Evolutionary conservation across 2,113 vertebrate genomes (phyloP), one percentile per base, ranked within the genome.

Genomic region (Cichladusa arquata): DNA sequence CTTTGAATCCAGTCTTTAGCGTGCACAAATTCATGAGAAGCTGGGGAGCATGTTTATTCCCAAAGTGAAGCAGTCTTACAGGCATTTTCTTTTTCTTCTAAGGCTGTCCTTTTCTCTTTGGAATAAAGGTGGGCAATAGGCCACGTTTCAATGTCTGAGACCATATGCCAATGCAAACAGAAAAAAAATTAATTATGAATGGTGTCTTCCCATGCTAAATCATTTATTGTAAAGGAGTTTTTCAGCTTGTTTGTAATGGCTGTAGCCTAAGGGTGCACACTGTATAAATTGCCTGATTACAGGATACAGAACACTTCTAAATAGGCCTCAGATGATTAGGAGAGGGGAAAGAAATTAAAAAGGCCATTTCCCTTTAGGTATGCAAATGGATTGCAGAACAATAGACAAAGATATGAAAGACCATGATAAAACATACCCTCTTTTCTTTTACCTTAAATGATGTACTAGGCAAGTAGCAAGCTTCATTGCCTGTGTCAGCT

Each of bases 231-330:
- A 98, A 98, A 98, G 98, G 98, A 98, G 98, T 98, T 98, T 98
- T 98, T 98, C 98, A 98, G 98, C 98, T 98, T 98, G 97, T 98
- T 98, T 98, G 97, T 97, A 97, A 97, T 96, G 96, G 94, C 97
- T 89, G 92, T 98, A 97, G 98, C 98, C 98, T 97, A 95, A 97
- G 98, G 98, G 98, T 98, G 97, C 96, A 91, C 97, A 98, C 98
- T 98, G 98, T 97, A 98, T 98, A 99, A 99, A 98, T 98, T 98
- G 98, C 98, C 98, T 99, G 99, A 99, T 99, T 99, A 99, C 98
- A 99, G 98, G 99, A 99, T 99, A 98, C 98, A 98, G 98, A 97
- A 96, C 50, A 69, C 83, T 98, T 96, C 97, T 98, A 98, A 98
- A 98, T 97, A 97, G 98, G 98, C 98, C 98, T 99, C 96, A 97